Percentiles rank a stretch among this genome's conserved stretches.
Conservation (phyloP, 2,888 invertebrate species). For the Ceraclea dissimilis region DNA sequence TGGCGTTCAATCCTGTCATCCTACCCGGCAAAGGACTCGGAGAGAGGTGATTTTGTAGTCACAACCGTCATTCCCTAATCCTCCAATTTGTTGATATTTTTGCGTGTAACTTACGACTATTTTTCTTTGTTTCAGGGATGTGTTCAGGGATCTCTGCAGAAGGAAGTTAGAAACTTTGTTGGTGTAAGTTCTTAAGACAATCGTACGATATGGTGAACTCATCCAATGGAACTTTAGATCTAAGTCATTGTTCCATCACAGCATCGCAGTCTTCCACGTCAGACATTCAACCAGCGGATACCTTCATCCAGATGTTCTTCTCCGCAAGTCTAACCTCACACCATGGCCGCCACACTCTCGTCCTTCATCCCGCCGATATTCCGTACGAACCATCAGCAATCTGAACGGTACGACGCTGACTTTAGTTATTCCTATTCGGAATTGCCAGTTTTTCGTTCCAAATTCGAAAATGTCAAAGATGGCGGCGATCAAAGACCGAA, state of each 20-base stretch:
- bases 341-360: constrained; percentile 24
- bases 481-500: constrained; percentile 7
- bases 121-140: too few species aligned
- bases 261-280: neutral
- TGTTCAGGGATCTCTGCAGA: too few species aligned
- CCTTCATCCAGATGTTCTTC: constrained; percentile 13
- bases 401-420: constrained; percentile 28
- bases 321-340: neutral
- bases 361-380: constrained; percentile 18
- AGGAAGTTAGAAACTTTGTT: too few species aligned
- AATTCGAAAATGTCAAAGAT: constrained; percentile 6
- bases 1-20: too few species aligned
- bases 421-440: constrained; percentile 47
- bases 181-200: neutral
- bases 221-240: constrained; percentile 6
- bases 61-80: too few species aligned
- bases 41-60: too few species aligned
- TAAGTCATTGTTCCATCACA: neutral
- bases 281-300: neutral
- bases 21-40: too few species aligned
- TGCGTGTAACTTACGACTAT: too few species aligned
- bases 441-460: constrained; percentile 28
- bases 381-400: constrained; percentile 16
- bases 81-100: too few species aligned
- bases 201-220: constrained; percentile 16